These are phyloP conservation scores for Xylota sylvarum DNA, from an alignment of 2,888 invertebrate genomes.

Conservation along the genomic window DNA sequence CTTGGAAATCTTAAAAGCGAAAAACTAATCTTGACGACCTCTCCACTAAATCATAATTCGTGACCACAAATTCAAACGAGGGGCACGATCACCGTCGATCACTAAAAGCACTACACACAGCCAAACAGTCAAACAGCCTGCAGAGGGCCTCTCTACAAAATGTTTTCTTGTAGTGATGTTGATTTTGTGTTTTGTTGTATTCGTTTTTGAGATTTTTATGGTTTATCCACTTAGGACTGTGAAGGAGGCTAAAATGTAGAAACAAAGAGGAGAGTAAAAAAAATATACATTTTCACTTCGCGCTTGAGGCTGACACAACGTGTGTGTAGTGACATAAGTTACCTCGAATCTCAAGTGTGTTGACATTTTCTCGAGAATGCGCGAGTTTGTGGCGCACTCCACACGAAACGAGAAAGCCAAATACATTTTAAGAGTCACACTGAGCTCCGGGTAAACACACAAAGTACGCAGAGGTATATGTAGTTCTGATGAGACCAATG, in stretches of 20 bases:
- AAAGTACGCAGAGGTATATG: slow-evolving; percentile 43
- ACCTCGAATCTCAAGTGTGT: slow-evolving; percentile 61
- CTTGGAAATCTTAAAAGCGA: slow-evolving; percentile 45
- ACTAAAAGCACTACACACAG: slow-evolving; percentile 30
- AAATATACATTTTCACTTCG: slow-evolving; percentile 43
- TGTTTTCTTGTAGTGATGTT: slow-evolving; percentile 43
- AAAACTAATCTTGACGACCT: slow-evolving; percentile 68
- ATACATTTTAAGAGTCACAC: slow-evolving; percentile 54
- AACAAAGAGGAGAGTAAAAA: slow-evolving; percentile 22
- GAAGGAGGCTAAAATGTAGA: slow-evolving; percentile 48
- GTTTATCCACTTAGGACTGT: slow-evolving; percentile 69
- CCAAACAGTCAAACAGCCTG: neutral
- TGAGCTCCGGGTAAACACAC: slow-evolving; percentile 56
- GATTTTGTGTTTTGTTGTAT: slow-evolving; percentile 38
- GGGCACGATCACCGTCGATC: slow-evolving; percentile 72
- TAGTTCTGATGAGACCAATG: slow-evolving; percentile 48
- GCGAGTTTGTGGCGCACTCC: slow-evolving; percentile 72
- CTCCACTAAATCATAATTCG: slow-evolving; percentile 77
- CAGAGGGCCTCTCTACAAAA: slow-evolving; percentile 39
- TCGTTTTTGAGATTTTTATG: slow-evolving; percentile 64
- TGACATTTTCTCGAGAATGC: slow-evolving; percentile 72
- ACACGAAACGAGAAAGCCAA: slow-evolving; percentile 53
- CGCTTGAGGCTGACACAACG: slow-evolving; percentile 21
- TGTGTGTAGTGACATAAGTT: slow-evolving; percentile 62
- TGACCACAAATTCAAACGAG: slow-evolving; percentile 76